Percentiles rank a stretch among this genome's conserved stretches.
These are phyloP conservation scores for Calosoma granatense DNA, from an alignment of 1,140 invertebrate genomes.

Conservation along the genomic window DNA sequence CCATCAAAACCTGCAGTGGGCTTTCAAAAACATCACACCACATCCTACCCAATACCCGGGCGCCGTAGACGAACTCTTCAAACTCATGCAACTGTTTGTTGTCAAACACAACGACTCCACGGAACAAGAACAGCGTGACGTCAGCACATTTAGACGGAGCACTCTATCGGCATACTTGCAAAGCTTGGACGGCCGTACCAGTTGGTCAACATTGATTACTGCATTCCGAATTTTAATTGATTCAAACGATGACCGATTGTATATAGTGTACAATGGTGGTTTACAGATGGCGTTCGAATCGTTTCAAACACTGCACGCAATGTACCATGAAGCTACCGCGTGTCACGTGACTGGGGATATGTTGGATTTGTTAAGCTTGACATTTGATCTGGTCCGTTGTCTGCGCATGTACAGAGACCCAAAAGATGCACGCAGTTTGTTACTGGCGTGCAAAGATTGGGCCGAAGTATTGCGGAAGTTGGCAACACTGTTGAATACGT, in stretches of 20 bases:
- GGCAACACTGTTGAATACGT: constrained; percentile 80
- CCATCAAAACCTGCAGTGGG: constrained; percentile 94
- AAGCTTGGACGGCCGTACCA: constrained; percentile 69
- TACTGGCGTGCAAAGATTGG: constrained; percentile 70
- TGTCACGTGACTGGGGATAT: constrained; percentile 77
- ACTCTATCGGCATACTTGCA: constrained; percentile 76
- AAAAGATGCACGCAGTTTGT: constrained; percentile 52
- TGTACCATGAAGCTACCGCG: constrained; percentile 88
- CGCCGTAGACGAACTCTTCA: constrained; percentile 84
- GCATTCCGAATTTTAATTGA: constrained; percentile 80
- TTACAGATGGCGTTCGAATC: constrained; percentile 81
- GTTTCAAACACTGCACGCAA: constrained; percentile 80
- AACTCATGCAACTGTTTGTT: constrained; percentile 76
- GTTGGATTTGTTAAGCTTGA: constrained; percentile 69
- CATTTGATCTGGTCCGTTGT: constrained; percentile 59
- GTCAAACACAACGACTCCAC: constrained; percentile 62
- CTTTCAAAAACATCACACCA: constrained; percentile 90
- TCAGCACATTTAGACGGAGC: constrained; percentile 68
- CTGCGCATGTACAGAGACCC: constrained; percentile 52
- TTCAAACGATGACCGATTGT: constrained; percentile 76
- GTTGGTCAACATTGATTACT: constrained; percentile 82
- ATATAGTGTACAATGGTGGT: constrained; percentile 80
- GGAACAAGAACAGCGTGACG: constrained; percentile 70
- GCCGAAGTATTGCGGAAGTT: constrained; percentile 73
- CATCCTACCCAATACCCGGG: constrained; percentile 85